Base-by-base conservation (phyloP, 2,888 invertebrate genomes). In the Tenthredo distinguenda region DNA sequence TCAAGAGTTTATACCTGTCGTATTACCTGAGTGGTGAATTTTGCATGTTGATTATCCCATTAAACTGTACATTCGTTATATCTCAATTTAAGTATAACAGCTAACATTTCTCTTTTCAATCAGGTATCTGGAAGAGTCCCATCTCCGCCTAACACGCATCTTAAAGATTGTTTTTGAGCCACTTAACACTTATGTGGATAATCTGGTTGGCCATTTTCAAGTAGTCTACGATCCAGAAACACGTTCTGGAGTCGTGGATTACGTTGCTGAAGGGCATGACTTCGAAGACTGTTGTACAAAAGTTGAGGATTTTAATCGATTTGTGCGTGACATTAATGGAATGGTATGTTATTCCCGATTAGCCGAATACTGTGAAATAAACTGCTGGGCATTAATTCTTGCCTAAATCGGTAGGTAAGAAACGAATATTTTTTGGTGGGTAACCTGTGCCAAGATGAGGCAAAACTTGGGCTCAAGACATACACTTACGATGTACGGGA, bases 351-450 rank as follows among this genome's bases (percentile, higher is more conserved):
- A 71, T 85, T 84, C 12, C 18, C 34, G 18, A 58, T 18, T 79
- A 15, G 34, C n/a, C 7, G 9, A 43, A 2, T 43, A 10, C 0
- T 26, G 1, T 43, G 1, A 74, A 74, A 43, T 43, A 21, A 71
- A 21, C 12, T 10, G 12, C 40, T 15, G n/a, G 21, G 50, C 40
- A 26, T 82, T 37, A 21, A 37, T 58, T 15, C 3, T 15, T 34
- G 34, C 68, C 0, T 34, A 0, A 34, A 55, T 18, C 31, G 21
- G 58, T 55, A 82, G 58, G 58, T 85, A 10, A 72, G 21, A 89
- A 96, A 95, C 88, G 96, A 96, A 91, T 96, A 96, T 91, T 97
- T 97, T 88, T 94, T 95, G 65, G 95, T 96, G 87, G 96, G 96
- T 1, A 94, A 95, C 65, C 94, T 97, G 1, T 94, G 95, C 87